phyloP scores from a whole-genome alignment of 2,113 vertebrate species.

The Illadopsis cleaveri region DNA sequence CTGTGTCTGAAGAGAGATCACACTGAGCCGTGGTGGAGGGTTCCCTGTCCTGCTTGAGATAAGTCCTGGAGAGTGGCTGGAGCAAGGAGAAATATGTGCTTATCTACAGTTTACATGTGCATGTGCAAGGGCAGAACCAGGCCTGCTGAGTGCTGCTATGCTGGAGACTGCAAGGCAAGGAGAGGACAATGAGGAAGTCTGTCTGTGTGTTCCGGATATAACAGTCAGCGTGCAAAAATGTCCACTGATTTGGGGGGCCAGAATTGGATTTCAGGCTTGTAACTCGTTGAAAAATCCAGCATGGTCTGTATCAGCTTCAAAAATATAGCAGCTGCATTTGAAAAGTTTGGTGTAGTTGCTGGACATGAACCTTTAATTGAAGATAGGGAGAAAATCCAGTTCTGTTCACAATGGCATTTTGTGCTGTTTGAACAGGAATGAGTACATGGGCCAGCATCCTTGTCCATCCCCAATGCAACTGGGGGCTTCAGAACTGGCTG shows the following conservation, averaged over 20 bases:
- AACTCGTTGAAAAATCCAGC: background rate
- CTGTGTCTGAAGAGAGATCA: slow-evolving; percentile 14
- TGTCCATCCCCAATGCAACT: background rate
- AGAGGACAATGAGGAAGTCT: slow-evolving; percentile 7
- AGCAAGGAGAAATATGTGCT: background rate
- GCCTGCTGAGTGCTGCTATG: background rate
- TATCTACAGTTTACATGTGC: background rate
- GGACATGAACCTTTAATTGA: background rate
- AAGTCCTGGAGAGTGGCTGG: slow-evolving; percentile 6
- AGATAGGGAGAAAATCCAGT: background rate
- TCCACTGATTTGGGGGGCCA: background rate
- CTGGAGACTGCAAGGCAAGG: background rate
- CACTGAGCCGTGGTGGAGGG: background rate
- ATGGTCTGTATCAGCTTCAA: background rate
- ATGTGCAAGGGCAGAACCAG: slow-evolving; percentile 37
- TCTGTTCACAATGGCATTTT: background rate
- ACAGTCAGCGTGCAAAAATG: background rate
- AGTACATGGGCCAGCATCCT: background rate
- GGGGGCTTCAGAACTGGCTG: background rate
- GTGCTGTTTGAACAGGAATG: background rate
- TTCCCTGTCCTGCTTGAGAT: slow-evolving; percentile 8
- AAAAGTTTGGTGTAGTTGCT: background rate
- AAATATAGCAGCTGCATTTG: background rate
- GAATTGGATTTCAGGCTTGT: background rate
- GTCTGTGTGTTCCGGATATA: background rate